Conservation (phyloP, 2,888 invertebrate species). For the Azorinus chamasolen region DNA sequence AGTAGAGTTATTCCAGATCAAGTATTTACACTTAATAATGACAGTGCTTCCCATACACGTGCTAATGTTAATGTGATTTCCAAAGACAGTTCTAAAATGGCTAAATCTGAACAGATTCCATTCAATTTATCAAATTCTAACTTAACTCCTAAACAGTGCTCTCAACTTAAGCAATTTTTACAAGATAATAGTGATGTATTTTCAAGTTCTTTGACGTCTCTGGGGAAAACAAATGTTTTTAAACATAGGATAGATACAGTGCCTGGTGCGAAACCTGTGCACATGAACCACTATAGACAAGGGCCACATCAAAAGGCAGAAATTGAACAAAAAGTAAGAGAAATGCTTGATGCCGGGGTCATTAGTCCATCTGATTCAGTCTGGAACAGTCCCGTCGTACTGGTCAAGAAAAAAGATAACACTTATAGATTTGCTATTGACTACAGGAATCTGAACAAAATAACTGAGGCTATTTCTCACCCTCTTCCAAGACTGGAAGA, state of each 20-base stretch:
- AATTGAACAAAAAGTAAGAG: slow-evolving; percentile 32
- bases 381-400: too few species aligned
- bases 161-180: slow-evolving; percentile 12
- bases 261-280: slow-evolving; percentile 34
- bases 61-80: slow-evolving; percentile 8
- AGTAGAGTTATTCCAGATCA: background rate
- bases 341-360: slow-evolving; percentile 34
- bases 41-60: too few species aligned
- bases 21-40: background rate
- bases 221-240: slow-evolving; percentile 39
- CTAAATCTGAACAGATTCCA: background rate
- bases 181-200: slow-evolving; percentile 18
- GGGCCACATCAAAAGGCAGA: slow-evolving; percentile 30
- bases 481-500: slow-evolving; percentile 54
- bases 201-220: slow-evolving; percentile 8
- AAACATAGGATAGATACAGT: slow-evolving; percentile 44
- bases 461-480: slow-evolving; percentile 54
- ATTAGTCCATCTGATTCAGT: slow-evolving; percentile 46
- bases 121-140: slow-evolving; percentile 31
- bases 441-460: slow-evolving; percentile 52
- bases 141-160: slow-evolving; percentile 16
- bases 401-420: slow-evolving; percentile 46
- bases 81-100: background rate
- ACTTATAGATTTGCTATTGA: slow-evolving; percentile 54
- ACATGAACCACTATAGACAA: too few species aligned